Evolutionary conservation across 2,113 vertebrate species (phyloP), one percentile per base, ranked within the genome.

Genomic region (Psammodynastes pulverulentus): DNA sequence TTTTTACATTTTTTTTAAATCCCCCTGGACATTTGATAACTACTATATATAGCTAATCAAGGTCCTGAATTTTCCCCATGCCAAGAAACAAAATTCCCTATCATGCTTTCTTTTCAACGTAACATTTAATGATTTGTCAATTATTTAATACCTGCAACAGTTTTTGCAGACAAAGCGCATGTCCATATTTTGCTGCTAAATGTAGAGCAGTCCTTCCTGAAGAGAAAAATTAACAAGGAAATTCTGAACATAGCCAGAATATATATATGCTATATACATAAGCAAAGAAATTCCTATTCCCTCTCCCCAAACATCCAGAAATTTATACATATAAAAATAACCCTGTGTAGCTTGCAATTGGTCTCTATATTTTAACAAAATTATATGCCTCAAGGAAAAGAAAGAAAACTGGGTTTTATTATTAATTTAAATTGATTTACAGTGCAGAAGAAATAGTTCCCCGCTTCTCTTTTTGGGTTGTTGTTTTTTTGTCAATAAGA

Each of bases 131-230:
- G 15, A 88, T 56, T 88, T 34, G 26, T 21, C 26, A 46, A 34
- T 29, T 58, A 87, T 92, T 45, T 93, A 93, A 91, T 98, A 99
- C 99, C 99, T 99, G 99, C 46, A 99, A 72, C 67, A 99, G 98
- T 93, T 99, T 99, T 95, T 99, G 99, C 93, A 99, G 97, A 94
- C 99, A 99, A 21, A 98, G 92, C 3, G 98, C 98, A 9, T 99
- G 99, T 87, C 98, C 98, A 0, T 99, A 99, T 85, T 98, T 98
- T 0, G 99, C 98, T 93, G 99, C 98, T 62, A 99, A 96, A 56
- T 99, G 99, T 91, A 99, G 97, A 0, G 98, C 99, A 5, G 98
- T 99, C 96, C 99, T 98, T 79, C 99, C 99, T 99, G 53, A 54
- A 86, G 34, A 86, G 46, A 34, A 51, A 4, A 87, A 72, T 53